A percentile compares a stretch with the other conserved stretches of the same genome.
These are phyloP conservation scores for Caenorhabditis sp. DNA, from an alignment of 2,888 invertebrate genomes.

Conservation along the genomic window DNA sequence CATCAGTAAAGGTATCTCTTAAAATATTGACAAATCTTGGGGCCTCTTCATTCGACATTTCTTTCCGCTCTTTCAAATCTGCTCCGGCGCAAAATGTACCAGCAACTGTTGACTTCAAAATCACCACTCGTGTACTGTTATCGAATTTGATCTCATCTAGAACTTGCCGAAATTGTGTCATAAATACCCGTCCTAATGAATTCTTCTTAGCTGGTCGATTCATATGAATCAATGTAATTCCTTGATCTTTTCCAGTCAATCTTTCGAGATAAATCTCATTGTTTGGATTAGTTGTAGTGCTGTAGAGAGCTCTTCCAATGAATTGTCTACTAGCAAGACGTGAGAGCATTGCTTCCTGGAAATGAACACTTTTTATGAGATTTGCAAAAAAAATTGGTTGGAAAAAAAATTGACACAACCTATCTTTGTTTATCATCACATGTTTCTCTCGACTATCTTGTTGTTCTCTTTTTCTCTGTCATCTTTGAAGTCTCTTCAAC, in stretches of 20 bases:
- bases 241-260: slow-evolving; percentile 72
- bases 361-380: too few species aligned
- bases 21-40: slow-evolving; percentile 77
- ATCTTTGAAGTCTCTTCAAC: too few species aligned
- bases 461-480: too few species aligned
- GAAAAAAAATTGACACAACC: too few species aligned
- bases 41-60: slow-evolving; percentile 83
- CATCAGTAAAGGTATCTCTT: slow-evolving; percentile 45
- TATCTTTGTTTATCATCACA: too few species aligned
- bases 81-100: slow-evolving; percentile 94
- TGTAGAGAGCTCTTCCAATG: too few species aligned
- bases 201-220: slow-evolving; percentile 79
- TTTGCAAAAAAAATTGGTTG: too few species aligned
- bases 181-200: slow-evolving; percentile 80
- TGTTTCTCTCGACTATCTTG: too few species aligned
- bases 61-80: slow-evolving; percentile 88
- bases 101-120: slow-evolving; percentile 85
- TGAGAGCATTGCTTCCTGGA: too few species aligned
- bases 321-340: too few species aligned
- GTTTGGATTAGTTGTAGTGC: not conserved
- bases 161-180: slow-evolving; percentile 78
- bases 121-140: slow-evolving; percentile 81
- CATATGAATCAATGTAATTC: slow-evolving; percentile 77
- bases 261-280: slow-evolving; percentile 48
- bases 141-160: slow-evolving; percentile 81